Evolutionary conservation across 92 coral and sea anemone species (phyloP).

Genomic region (Diadumene lineata): DNA sequence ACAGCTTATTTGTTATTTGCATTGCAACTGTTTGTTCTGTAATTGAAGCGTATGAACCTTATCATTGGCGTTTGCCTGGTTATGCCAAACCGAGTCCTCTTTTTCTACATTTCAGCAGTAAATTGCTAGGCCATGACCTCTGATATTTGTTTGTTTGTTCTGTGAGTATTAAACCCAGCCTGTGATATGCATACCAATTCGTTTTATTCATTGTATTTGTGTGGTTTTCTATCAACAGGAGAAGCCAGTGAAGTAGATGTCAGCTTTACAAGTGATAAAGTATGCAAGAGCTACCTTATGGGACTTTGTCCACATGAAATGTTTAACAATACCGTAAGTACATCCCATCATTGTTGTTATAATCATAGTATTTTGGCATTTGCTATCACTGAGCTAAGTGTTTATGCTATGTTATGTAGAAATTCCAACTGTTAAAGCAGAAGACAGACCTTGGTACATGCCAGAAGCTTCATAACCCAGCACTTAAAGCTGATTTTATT

Average conservation of each 20-base stretch:
- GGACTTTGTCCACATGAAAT: conserved; percentile 98
- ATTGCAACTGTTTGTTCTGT: too few species aligned
- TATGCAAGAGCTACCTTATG: conserved; percentile 97
- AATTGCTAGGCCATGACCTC: too few species aligned
- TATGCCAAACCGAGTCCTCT: too few species aligned
- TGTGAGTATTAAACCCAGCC: background rate
- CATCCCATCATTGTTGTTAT: too few species aligned
- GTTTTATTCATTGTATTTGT: background rate
- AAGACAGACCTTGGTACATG: conserved; percentile 99
- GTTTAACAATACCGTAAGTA: conserved; percentile 97
- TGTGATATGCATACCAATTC: background rate
- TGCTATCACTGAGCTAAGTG: background rate
- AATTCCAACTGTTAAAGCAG: conserved; percentile 47
- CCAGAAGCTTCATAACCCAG: conserved; percentile 84
- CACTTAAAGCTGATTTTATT: conserved; percentile 91
- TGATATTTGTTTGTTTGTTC: too few species aligned
- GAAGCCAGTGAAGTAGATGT: conserved; percentile 80
- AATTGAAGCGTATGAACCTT: too few species aligned
- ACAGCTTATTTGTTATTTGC: too few species aligned
- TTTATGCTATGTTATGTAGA: background rate
- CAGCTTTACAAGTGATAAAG: conserved; percentile 88
- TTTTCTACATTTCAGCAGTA: too few species aligned
- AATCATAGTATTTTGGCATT: background rate
- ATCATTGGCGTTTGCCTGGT: too few species aligned
- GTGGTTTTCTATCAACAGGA: conserved; percentile 47